Conservation (phyloP, 2,113 vertebrate species). For the Dendropsophus ebraccatus region DNA sequence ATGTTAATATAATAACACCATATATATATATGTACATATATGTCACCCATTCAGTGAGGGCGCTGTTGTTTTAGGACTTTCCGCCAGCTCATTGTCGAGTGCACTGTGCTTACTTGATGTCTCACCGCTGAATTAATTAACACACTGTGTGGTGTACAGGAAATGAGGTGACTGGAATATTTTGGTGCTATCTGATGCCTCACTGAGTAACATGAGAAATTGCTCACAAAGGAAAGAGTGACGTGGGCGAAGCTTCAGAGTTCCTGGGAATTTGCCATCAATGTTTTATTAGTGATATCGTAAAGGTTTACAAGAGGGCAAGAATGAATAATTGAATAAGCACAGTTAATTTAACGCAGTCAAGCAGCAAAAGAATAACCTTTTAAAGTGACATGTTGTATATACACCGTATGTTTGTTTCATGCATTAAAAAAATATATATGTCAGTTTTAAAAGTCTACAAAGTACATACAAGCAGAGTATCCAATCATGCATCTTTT, state of each 20-base stretch:
- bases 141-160: constrained; percentile 19
- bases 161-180: constrained; percentile 20
- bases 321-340: constrained; percentile 49
- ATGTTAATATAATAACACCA: no score
- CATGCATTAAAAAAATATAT: not conserved
- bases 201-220: constrained; percentile 23
- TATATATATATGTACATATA: not conserved
- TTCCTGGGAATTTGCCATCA: constrained; percentile 42
- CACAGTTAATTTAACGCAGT: constrained; percentile 44
- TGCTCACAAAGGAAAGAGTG: constrained; percentile 43
- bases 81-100: not conserved
- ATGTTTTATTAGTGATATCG: constrained; percentile 41
- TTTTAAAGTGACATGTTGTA: not conserved
- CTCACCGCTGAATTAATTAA: constrained; percentile 33
- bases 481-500: no score
- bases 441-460: not conserved
- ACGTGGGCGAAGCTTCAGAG: constrained; percentile 2
- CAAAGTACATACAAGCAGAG: not conserved
- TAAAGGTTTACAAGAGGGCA: constrained; percentile 54
- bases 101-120: not conserved
- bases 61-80: not conserved
- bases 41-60: not conserved
- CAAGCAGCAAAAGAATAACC: constrained; percentile 18
- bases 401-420: not conserved
- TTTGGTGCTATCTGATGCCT: constrained; percentile 17